Evolutionary conservation across 2,888 invertebrate genomes (phyloP).

Genomic region (Habrosyne pyritoides): DNA sequence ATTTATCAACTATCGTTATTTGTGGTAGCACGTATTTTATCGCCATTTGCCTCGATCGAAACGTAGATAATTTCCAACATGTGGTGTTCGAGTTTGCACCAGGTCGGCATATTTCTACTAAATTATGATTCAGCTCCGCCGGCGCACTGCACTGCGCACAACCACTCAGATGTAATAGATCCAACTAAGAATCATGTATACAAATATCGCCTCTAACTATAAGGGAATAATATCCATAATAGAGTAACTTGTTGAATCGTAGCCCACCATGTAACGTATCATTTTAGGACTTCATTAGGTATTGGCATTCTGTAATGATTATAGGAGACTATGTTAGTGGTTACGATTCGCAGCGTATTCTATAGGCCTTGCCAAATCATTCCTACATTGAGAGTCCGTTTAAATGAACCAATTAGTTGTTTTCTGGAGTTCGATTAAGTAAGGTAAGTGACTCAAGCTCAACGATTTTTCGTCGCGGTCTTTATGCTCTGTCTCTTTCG

Average conservation of each 20-base stretch:
- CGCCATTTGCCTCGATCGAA: background rate
- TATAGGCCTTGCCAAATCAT: background rate
- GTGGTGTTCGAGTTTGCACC: conserved; percentile 10
- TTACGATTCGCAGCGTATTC: background rate
- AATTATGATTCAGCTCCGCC: conserved; percentile 6
- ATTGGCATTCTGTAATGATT: conserved; percentile 1
- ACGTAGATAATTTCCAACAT: conserved; percentile 7
- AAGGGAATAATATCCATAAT: background rate
- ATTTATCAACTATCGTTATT: background rate
- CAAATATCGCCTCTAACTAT: background rate
- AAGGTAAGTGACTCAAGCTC: no score
- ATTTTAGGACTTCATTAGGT: background rate
- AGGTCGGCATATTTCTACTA: conserved; percentile 13
- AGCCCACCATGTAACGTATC: background rate
- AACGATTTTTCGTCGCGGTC: no score
- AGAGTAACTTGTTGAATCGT: background rate
- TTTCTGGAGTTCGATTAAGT: no score
- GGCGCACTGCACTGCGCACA: background rate
- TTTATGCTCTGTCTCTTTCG: no score
- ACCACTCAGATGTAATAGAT: conserved; percentile 6
- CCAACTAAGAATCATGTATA: background rate
- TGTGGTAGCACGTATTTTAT: background rate
- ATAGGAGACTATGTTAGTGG: background rate
- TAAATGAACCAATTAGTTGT: no score
- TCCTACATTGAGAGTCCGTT: background rate